Conservation (phyloP, 2,113 vertebrate genomes). For the Orcinus orca region DNA sequence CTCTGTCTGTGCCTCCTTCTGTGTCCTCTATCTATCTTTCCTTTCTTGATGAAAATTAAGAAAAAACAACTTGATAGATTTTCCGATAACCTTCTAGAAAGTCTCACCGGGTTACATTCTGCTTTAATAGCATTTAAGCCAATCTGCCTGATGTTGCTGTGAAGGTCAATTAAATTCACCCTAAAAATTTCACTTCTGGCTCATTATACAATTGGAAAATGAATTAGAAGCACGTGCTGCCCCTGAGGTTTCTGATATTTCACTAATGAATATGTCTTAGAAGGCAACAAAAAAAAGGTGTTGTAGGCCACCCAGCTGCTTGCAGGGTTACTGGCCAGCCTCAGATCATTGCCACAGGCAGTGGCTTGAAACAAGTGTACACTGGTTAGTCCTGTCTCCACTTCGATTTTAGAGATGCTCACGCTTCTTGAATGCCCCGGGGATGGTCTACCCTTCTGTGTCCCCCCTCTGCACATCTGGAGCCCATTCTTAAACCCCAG, state of each 20-base stretch:
- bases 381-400: not conserved
- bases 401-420: not conserved
- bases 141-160: conserved; percentile 86
- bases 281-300: conserved; percentile 55
- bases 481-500: not conserved
- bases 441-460: not conserved
- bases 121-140: conserved; percentile 86
- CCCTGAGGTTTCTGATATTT: conserved; percentile 87
- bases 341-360: no score
- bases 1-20: conserved; percentile 74
- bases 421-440: not conserved
- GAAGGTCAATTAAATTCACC: conserved; percentile 91
- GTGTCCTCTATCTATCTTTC: conserved; percentile 68
- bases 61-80: conserved; percentile 70
- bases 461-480: not conserved
- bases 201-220: conserved; percentile 88
- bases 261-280: conserved; percentile 84
- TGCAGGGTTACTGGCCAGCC: not conserved
- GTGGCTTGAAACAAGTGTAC: not conserved
- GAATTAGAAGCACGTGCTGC: conserved; percentile 85
- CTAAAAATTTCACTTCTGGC: conserved; percentile 87
- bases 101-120: conserved; percentile 82
- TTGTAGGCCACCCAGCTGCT: not conserved
- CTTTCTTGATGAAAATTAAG: conserved; percentile 66
- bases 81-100: conserved; percentile 81